These are phyloP conservation scores for Syrrhaptes paradoxus DNA, from an alignment of 2,113 vertebrate species.

Conservation along the genomic window DNA sequence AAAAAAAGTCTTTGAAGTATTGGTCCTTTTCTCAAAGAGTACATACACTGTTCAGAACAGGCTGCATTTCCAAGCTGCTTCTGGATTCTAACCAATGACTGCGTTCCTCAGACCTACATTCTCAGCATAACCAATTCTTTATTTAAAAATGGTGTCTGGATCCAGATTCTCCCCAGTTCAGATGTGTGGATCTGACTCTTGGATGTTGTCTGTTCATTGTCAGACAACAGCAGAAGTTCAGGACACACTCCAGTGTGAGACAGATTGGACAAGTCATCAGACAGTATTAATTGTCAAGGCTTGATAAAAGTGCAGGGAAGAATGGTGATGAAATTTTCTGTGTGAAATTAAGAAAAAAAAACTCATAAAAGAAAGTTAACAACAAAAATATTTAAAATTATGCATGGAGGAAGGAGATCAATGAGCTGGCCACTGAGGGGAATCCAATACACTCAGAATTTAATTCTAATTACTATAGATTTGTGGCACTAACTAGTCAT, in stretches of 20 bases:
- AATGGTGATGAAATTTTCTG: neutral
- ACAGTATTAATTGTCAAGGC: neutral
- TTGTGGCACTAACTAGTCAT: conserved; percentile 8
- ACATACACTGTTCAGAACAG: neutral
- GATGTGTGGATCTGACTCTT: neutral
- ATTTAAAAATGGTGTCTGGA: neutral
- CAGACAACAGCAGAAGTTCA: neutral
- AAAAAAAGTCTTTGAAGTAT: neutral
- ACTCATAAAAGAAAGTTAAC: neutral
- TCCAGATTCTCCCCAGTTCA: neutral
- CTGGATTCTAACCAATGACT: neutral
- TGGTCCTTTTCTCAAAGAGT: neutral
- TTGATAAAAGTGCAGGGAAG: neutral
- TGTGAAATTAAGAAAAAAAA: neutral
- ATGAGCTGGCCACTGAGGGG: neutral
- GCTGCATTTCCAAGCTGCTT: neutral
- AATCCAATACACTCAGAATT: conserved; percentile 4
- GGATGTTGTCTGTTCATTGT: neutral
- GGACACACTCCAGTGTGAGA: neutral
- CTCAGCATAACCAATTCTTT: neutral
- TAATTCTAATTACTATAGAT: conserved; percentile 42
- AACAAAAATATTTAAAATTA: neutral
- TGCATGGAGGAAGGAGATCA: neutral
- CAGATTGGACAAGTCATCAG: neutral
- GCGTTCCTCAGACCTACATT: neutral